A percentile compares a stretch with the other conserved stretches of the same genome.
phyloP scores from a whole-genome alignment of 2,797 vertebrate genomes.

The Crenuchus spilurus region DNA sequence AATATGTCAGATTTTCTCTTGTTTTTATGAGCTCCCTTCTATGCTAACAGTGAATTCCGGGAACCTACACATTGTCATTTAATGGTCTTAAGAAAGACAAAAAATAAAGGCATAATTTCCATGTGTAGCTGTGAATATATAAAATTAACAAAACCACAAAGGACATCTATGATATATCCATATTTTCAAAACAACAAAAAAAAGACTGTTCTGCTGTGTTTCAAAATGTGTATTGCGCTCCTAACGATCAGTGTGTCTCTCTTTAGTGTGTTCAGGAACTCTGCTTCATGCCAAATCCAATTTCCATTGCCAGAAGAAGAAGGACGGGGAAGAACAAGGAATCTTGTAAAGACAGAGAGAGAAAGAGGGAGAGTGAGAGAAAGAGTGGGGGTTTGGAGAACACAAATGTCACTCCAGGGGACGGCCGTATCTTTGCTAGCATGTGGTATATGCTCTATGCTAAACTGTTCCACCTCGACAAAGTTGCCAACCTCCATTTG shows the following conservation, averaged over 20 bases:
- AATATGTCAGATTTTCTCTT: not conserved
- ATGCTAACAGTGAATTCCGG: not conserved
- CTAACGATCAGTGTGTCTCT: constrained; percentile 24
- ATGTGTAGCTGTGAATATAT: not conserved
- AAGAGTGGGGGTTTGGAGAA: constrained; percentile 6
- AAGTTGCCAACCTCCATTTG: not conserved
- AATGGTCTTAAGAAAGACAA: not conserved
- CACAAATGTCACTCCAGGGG: constrained; percentile 37
- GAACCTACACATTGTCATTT: not conserved
- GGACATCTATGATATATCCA: not conserved
- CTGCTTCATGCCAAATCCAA: constrained; percentile 36
- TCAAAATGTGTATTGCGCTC: constrained; percentile 20
- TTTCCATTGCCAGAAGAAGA: constrained; percentile 19
- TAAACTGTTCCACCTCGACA: constrained; percentile 3
- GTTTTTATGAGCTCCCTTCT: not conserved
- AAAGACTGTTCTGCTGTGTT: not conserved
- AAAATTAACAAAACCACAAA: not conserved
- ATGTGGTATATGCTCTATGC: constrained; percentile 27
- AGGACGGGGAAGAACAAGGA: constrained; percentile 9
- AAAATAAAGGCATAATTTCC: not conserved
- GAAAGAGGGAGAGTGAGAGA: not conserved
- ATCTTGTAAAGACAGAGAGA: constrained; percentile 1
- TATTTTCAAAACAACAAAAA: not conserved
- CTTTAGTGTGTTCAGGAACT: constrained; percentile 21
- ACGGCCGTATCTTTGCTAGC: constrained; percentile 38